A percentile compares a stretch with the other conserved stretches of the same genome.
These are phyloP conservation scores for Illadopsis cleaveri DNA, from an alignment of 2,113 vertebrate species.

Conservation along the genomic window DNA sequence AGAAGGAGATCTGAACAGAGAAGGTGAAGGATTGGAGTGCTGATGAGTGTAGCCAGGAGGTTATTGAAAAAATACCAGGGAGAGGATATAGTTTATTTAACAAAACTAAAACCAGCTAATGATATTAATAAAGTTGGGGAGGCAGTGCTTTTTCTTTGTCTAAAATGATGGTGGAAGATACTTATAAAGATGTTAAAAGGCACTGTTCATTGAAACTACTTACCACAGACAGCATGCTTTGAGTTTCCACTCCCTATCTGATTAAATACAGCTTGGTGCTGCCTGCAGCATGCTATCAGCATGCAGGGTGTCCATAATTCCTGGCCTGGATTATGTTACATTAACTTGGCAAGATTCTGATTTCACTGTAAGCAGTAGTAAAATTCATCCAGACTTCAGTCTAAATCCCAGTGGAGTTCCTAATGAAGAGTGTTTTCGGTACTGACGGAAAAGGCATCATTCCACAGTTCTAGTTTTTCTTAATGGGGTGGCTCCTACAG, in stretches of 20 bases:
- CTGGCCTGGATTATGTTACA: neutral
- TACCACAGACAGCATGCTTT: neutral
- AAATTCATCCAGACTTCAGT: neutral
- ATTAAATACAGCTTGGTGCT: constrained; percentile 21
- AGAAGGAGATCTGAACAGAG: constrained; percentile 31
- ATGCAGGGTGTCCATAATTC: neutral
- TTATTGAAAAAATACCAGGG: neutral
- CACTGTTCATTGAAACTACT: neutral
- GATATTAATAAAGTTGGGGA: neutral
- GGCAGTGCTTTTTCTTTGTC: neutral
- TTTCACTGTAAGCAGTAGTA: neutral
- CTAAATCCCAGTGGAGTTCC: neutral
- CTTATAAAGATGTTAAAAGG: neutral
- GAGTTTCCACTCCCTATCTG: neutral
- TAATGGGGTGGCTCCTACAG: neutral
- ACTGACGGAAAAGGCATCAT: neutral
- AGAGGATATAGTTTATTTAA: neutral
- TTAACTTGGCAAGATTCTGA: neutral
- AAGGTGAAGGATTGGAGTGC: neutral
- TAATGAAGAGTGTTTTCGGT: neutral
- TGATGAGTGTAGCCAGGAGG: neutral
- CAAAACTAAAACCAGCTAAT: neutral
- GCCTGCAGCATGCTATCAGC: neutral
- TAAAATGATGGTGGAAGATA: neutral
- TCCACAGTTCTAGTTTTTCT: neutral